A percentile compares a stretch with the other conserved stretches of the same genome.
These are phyloP conservation scores for Halictus ligatus DNA, from an alignment of 2,888 invertebrate species.

Conservation along the genomic window DNA sequence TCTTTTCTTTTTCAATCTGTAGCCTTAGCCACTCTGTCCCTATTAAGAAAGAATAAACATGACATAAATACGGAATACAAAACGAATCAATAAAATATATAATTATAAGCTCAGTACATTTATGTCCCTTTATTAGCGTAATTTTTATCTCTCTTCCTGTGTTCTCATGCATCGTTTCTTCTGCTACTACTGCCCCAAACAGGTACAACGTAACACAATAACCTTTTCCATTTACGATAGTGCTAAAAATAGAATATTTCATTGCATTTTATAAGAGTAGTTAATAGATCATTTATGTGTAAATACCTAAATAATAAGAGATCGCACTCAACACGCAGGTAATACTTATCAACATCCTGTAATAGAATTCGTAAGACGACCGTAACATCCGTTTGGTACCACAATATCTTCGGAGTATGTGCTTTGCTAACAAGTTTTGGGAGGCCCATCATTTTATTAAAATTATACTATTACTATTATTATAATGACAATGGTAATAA, in stretches of 20 bases:
- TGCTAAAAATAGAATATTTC: conserved; percentile 70
- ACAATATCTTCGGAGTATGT: conserved; percentile 74
- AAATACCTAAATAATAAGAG: conserved; percentile 78
- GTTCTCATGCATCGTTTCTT: conserved; percentile 74
- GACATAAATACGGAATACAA: background rate
- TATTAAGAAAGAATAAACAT: conserved; percentile 35
- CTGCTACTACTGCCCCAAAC: conserved; percentile 79
- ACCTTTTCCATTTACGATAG: conserved; percentile 63
- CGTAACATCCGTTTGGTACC: conserved; percentile 78
- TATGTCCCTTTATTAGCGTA: conserved; percentile 75
- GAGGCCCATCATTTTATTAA: conserved; percentile 39
- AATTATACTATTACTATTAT: no score
- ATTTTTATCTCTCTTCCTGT: conserved; percentile 78
- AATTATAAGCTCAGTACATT: conserved; percentile 71
- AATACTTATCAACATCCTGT: conserved; percentile 76
- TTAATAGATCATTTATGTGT: background rate
- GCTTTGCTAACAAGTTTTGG: conserved; percentile 50
- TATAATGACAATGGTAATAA: no score
- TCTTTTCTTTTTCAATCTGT: conserved; percentile 62
- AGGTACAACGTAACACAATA: conserved; percentile 77
- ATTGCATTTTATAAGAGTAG: background rate
- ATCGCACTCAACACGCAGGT: conserved; percentile 72
- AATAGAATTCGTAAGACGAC: conserved; percentile 77
- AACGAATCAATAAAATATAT: conserved; percentile 13
- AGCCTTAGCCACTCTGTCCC: conserved; percentile 79